phyloP scores from a whole-genome alignment of 2,888 invertebrate species.

The Cremastinae sp. region DNA sequence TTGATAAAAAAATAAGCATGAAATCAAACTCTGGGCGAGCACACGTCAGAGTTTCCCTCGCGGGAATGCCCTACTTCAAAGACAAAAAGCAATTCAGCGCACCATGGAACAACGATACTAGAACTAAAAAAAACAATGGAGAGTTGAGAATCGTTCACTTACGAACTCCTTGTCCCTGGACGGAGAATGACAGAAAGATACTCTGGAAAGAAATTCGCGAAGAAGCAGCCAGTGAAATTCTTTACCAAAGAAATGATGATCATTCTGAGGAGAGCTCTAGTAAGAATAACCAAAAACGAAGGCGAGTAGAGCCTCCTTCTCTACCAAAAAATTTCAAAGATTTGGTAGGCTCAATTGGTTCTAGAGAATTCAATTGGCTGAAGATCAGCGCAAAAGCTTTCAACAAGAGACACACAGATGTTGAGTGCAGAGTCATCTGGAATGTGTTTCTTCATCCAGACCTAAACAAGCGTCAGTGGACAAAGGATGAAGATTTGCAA shows the following conservation, averaged over 20 bases:
- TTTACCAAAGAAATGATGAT: conserved; percentile 52
- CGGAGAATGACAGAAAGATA: conserved; percentile 82
- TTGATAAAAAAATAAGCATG: conserved; percentile 40
- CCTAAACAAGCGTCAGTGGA: conserved; percentile 84
- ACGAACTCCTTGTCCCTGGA: conserved; percentile 77
- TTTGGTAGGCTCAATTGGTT: conserved; percentile 67
- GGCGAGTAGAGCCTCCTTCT: conserved; percentile 43
- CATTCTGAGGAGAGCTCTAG: no score
- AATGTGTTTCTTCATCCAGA: conserved; percentile 86
- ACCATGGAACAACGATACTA: conserved; percentile 84
- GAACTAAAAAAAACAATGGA: conserved; percentile 76
- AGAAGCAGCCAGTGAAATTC: conserved; percentile 76
- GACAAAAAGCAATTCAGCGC: conserved; percentile 82
- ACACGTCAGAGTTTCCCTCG: conserved; percentile 71
- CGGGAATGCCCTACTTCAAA: conserved; percentile 86
- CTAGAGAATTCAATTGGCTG: conserved; percentile 83
- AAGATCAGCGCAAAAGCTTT: conserved; percentile 80
- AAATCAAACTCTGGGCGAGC: not conserved
- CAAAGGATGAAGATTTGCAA: conserved; percentile 80
- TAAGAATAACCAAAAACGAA: not conserved
- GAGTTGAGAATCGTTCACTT: conserved; percentile 74
- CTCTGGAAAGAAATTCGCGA: conserved; percentile 81
- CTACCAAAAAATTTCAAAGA: conserved; percentile 66
- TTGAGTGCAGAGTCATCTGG: conserved; percentile 88
- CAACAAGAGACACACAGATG: conserved; percentile 83